phyloP scores from a whole-genome alignment of 2,888 invertebrate species.

The Parasteatoda lunata region DNA sequence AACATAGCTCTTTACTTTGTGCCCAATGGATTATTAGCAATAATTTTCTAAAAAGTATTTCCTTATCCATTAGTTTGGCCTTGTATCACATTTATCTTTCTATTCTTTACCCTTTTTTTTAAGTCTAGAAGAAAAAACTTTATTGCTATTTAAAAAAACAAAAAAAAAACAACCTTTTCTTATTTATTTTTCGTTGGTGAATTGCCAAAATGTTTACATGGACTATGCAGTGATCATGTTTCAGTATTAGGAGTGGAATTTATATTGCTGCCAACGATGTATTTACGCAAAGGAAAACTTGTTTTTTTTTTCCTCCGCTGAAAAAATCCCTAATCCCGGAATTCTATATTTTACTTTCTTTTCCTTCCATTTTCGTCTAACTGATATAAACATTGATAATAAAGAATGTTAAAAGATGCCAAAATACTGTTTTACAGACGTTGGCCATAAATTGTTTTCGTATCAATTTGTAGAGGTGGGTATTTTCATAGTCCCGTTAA shows the following conservation, averaged over 20 bases:
- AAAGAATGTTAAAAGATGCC: not conserved
- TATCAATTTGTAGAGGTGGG: too few species aligned
- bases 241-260: slow-evolving; percentile 47
- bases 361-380: slow-evolving; percentile 2
- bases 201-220: slow-evolving; percentile 47
- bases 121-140: not conserved
- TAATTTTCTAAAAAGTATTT: too few species aligned
- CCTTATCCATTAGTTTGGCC: too few species aligned
- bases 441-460: too few species aligned
- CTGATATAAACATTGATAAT: not conserved
- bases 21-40: too few species aligned
- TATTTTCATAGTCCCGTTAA: too few species aligned
- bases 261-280: slow-evolving; percentile 2
- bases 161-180: slow-evolving; percentile 2
- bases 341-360: slow-evolving; percentile 2
- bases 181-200: slow-evolving; percentile 23
- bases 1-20: too few species aligned
- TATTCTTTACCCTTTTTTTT: not conserved
- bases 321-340: slow-evolving; percentile 1
- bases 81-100: not conserved
- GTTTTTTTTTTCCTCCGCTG: not conserved
- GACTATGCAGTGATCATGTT: slow-evolving; percentile 26
- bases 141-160: not conserved
- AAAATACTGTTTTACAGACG: not conserved
- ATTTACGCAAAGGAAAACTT: not conserved